Evolutionary conservation across 2,888 invertebrate species (phyloP).

Genomic region (Phaonia tiefii): DNA sequence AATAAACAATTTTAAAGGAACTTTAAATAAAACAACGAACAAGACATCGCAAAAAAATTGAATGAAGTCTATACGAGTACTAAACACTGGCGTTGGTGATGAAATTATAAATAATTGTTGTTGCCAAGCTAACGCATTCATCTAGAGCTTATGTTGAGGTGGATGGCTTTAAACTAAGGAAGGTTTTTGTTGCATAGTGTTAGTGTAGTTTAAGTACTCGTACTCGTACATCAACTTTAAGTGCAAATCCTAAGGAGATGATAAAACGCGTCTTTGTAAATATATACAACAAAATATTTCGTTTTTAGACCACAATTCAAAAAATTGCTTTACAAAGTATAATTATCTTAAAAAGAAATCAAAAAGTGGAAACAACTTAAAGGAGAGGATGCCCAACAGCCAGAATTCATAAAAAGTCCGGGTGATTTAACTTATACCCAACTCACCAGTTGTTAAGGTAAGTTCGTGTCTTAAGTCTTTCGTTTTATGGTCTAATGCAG

Average conservation of each 20-base stretch:
- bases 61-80: neutral
- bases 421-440: neutral
- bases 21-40: conserved; percentile 26
- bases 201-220: neutral
- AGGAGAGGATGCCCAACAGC: conserved; percentile 15
- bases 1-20: conserved; percentile 60
- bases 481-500: no score
- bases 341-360: conserved; percentile 53
- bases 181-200: no score
- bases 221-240: no score
- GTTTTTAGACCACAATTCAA: conserved; percentile 58
- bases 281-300: neutral
- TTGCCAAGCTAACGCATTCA: neutral
- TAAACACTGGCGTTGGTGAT: conserved; percentile 63
- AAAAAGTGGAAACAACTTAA: neutral
- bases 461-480: conserved; percentile 3
- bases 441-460: no score
- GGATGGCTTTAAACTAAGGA: no score
- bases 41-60: no score
- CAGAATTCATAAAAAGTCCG: neutral
- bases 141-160: neutral
- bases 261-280: conserved; percentile 20
- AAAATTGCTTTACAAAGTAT: conserved; percentile 66
- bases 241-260: conserved; percentile 45
- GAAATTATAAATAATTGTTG: conserved; percentile 66